Base-by-base conservation (phyloP, 2,797 vertebrate species). In the Micrastur ruficollis region DNA sequence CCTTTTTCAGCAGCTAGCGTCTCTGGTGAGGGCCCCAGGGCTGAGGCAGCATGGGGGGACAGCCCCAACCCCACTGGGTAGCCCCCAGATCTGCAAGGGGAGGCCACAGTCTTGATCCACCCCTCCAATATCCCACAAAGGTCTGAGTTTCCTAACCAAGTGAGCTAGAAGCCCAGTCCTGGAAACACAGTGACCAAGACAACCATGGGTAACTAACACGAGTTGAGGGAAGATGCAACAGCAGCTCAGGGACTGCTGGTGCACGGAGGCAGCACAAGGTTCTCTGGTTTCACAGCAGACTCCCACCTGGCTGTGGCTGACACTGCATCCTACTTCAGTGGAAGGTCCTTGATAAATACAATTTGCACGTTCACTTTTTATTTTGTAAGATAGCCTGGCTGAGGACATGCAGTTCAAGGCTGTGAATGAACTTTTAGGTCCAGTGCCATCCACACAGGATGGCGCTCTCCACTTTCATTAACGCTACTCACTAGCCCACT, bases 271-370 rank as follows among this genome's bases (percentile, higher is more conserved):
- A 67, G 18, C 46, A 40, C 42, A 18, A 22, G 20, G 25, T 2
- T 0, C 15, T 68, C 31, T 73, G 46, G 17, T 32, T 71, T 67
- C 53, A 42, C 27, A 75, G 58, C 31, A 19, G 22, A 12, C 32
- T 67, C 11, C 1, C 49, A 59, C 22, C 4, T 6, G 11, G 6
- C 20, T 58, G 38, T 2, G 0, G 36, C 31, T 38, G 63, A 67
- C 17, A 7, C 27, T 11, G 8, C 11, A 4, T 34, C n/a, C 49
- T 63, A 3, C 12, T 59, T 72, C 68, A 49, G 26, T n/a, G 32
- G 31, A 40, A 81, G 16, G 26, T 59, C 22, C 63, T 71, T 15
- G 3, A 21, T n/a, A 61, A 23, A 4, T 67, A 27, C 7, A 52
- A 19, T 47, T 14, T 3, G 2, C 10, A 11, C 0, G 0, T 22